A percentile compares a stretch with the other conserved stretches of the same genome.
Conservation (phyloP, 2,888 invertebrate genomes). For the Drosophila macrospina region DNA sequence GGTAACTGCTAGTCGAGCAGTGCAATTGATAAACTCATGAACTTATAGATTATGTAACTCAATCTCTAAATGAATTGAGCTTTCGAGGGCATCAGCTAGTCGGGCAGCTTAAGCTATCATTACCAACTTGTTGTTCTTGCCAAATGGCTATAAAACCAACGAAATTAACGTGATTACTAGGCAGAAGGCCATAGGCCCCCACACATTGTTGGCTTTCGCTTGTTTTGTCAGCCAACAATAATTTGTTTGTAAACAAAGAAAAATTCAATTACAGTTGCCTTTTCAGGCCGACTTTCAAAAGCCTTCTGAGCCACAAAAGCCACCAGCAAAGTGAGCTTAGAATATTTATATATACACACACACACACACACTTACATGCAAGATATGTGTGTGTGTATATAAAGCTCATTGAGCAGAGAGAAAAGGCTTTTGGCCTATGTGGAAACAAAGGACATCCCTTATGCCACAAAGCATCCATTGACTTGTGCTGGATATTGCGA, state of each 20-base stretch:
- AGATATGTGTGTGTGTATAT: slow-evolving; percentile 10
- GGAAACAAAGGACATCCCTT: slow-evolving; percentile 47
- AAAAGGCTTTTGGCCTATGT: slow-evolving; percentile 31
- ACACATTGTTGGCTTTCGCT: slow-evolving; percentile 39
- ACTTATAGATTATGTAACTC: background rate
- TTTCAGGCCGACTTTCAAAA: slow-evolving; percentile 43
- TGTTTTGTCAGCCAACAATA: slow-evolving; percentile 66
- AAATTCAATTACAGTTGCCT: slow-evolving; percentile 72
- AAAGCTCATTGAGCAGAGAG: slow-evolving; percentile 27
- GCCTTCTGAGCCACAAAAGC: slow-evolving; percentile 62
- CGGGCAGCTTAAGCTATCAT: background rate
- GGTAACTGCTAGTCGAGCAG: no score
- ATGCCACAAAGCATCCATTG: slow-evolving; percentile 27
- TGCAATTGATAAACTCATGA: no score
- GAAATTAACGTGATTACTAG: slow-evolving; percentile 53
- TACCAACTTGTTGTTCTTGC: background rate
- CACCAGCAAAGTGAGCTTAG: slow-evolving; percentile 53
- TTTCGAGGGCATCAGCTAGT: slow-evolving; percentile 1
- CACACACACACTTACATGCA: slow-evolving; percentile 7
- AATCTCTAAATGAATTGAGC: background rate
- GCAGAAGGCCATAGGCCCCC: slow-evolving; percentile 26
- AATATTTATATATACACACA: slow-evolving; percentile 21
- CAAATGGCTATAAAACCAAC: slow-evolving; percentile 21
- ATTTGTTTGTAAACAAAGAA: slow-evolving; percentile 73
- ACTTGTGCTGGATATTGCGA: slow-evolving; percentile 14